Evolutionary conservation across 2,113 vertebrate genomes (phyloP), one percentile per base, ranked within the genome.

Genomic region (Nycticryphes semicollaris): DNA sequence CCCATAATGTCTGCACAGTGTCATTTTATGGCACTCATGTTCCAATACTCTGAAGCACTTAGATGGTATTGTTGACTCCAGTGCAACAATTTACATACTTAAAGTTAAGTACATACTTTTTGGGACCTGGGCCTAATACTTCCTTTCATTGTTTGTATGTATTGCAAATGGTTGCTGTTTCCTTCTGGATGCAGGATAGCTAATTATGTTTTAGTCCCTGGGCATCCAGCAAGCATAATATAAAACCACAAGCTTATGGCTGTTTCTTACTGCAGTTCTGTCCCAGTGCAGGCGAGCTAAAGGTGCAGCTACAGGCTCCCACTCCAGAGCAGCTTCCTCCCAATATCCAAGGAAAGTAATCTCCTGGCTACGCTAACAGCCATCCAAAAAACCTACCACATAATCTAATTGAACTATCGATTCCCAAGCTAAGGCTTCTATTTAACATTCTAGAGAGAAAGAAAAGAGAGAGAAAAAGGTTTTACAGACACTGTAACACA

Each of bases 371-470:
- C 92, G 90, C 92, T 94, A 97, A 96, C 89, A 96, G 91, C 93
- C 95, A 95, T 97, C 95, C 84, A 95, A 95, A 96, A 96, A 96
- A 35, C 70, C 97, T 86, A 95, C 97, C 78, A 91, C 97, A 96
- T 96, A 96, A 97, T 97, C 97, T 98, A 98, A 98, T 97, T 98
- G 98, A 98, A 98, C 97, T 98, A 98, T 98, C 68, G 98, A 98
- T 98, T 98, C 95, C 94, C 96, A 50, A 43, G 96, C 95, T 93
- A 92, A 88, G 56, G 84, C 88, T 97, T 92, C 97, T 97, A 97
- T 97, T 98, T 98, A 98, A 95, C 97, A 98, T 98, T 98, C 96
- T 89, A 95, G 92, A 94, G 96, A 96, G 95, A 90, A 97, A 79
- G 93, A 90, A 91, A 62, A 64, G 68, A 92, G 82, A 93, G 90